Percentiles rank a stretch among this genome's conserved stretches.
These are phyloP conservation scores for Drosophila busckii DNA, from an alignment of 1,140 invertebrate species.

Conservation along the genomic window DNA sequence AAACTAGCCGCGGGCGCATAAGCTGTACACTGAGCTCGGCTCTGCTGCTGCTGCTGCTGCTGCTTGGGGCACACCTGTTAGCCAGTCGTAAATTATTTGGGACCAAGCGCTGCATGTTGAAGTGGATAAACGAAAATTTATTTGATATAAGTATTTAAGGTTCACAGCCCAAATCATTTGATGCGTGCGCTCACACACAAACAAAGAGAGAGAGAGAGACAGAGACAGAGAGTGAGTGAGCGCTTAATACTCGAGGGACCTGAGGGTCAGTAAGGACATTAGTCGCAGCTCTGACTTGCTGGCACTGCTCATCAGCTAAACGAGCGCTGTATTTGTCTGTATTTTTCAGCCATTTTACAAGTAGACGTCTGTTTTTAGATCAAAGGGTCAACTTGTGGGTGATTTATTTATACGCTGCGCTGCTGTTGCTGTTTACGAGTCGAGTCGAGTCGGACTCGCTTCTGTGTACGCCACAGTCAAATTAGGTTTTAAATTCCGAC, in stretches of 20 bases:
- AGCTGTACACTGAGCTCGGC: too few species aligned
- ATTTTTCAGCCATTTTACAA: slow-evolving; percentile 20
- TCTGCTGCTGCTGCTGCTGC: too few species aligned
- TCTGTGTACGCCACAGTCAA: slow-evolving; percentile 18
- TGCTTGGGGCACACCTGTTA: too few species aligned
- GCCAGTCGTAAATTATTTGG: too few species aligned
- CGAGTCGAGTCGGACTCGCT: too few species aligned
- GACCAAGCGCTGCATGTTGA: too few species aligned
- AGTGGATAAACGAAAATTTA: slow-evolving; percentile 24
- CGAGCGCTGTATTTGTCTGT: slow-evolving; percentile 18
- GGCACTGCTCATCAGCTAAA: slow-evolving; percentile 32
- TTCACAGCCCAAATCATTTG: slow-evolving; percentile 12
- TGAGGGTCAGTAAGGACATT: slow-evolving; percentile 9
- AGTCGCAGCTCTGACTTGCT: too few species aligned
- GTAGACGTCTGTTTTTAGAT: slow-evolving; percentile 49
- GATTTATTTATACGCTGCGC: slow-evolving; percentile 41
- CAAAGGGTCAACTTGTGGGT: slow-evolving; percentile 50
- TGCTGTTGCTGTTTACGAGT: too few species aligned
- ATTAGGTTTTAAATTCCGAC: slow-evolving; percentile 38
- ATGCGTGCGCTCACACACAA: slow-evolving; percentile 2
- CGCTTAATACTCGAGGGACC: neutral
- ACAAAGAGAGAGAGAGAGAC: too few species aligned
- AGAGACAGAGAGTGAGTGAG: too few species aligned
- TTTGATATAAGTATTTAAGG: slow-evolving; percentile 35
- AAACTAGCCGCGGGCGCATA: too few species aligned